Conservation (phyloP, 1,140 invertebrate genomes). For the Schlechtendalia chinensis region DNA sequence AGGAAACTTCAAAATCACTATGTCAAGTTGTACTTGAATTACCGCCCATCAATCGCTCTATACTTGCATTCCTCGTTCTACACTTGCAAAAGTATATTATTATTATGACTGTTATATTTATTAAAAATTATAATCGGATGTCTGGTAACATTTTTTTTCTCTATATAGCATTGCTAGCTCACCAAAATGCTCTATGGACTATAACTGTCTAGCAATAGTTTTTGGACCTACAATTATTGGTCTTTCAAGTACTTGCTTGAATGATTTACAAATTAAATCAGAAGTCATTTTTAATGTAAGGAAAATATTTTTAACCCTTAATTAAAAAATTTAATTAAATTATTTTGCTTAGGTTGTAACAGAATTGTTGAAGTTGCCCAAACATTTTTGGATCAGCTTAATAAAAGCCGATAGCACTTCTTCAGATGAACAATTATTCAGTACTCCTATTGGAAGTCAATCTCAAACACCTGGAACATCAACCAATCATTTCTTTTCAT, state of each 20-base stretch:
- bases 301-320: neutral
- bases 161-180: conserved; percentile 69
- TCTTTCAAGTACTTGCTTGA: conserved; percentile 63
- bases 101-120: conserved; percentile 21
- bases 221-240: conserved; percentile 85
- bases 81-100: conserved; percentile 72
- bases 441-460: neutral
- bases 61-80: conserved; percentile 77
- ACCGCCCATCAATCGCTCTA: conserved; percentile 82
- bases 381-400: conserved; percentile 12
- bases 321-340: too few species aligned
- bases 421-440: conserved; percentile 1
- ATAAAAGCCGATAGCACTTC: neutral
- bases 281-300: conserved; percentile 49
- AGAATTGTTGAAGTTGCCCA: conserved; percentile 19
- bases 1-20: conserved; percentile 69
- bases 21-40: conserved; percentile 58
- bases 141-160: conserved; percentile 49
- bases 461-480: neutral
- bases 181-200: conserved; percentile 74
- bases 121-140: conserved; percentile 24
- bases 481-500: conserved; percentile 7
- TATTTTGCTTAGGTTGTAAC: conserved; percentile 6
- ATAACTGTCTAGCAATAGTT: conserved; percentile 74
- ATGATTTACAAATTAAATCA: conserved; percentile 56